A percentile compares a stretch with the other conserved stretches of the same genome.
phyloP scores from a whole-genome alignment of 2,113 vertebrate genomes.

The Caloenas nicobarica region DNA sequence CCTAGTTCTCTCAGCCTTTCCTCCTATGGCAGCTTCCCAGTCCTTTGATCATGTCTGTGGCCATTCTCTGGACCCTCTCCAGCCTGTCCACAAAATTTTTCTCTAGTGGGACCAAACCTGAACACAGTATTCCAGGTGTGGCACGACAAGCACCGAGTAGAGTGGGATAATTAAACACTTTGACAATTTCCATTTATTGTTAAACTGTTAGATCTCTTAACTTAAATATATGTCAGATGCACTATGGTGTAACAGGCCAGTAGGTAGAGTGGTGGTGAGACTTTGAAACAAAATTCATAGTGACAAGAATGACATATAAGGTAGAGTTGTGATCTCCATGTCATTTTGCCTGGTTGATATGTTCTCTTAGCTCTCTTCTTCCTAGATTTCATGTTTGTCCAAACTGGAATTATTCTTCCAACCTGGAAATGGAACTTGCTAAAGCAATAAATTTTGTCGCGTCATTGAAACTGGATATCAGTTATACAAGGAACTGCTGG shows the following conservation, averaged over 20 bases:
- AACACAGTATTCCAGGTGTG: no score
- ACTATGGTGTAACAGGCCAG: neutral
- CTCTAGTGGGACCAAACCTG: no score
- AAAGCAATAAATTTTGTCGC: neutral
- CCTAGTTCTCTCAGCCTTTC: no score
- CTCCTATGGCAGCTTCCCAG: no score
- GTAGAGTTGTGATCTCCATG: neutral
- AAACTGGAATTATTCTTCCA: neutral
- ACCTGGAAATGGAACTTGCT: neutral
- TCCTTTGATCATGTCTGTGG: no score
- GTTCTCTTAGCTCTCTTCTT: neutral
- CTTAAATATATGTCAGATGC: neutral
- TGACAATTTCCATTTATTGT: neutral
- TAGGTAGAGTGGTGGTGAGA: neutral
- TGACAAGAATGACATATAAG: neutral
- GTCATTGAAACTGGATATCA: neutral
- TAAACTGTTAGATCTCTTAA: neutral
- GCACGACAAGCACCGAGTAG: no score
- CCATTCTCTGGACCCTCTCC: no score
- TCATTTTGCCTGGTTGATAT: neutral
- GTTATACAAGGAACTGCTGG: no score
- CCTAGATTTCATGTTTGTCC: neutral
- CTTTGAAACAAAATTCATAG: neutral
- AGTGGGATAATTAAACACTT: neutral
- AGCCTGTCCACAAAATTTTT: no score